A percentile compares a stretch with the other conserved stretches of the same genome.
phyloP scores from a whole-genome alignment of 2,113 vertebrate genomes.

The Sprattus sprattus region DNA sequence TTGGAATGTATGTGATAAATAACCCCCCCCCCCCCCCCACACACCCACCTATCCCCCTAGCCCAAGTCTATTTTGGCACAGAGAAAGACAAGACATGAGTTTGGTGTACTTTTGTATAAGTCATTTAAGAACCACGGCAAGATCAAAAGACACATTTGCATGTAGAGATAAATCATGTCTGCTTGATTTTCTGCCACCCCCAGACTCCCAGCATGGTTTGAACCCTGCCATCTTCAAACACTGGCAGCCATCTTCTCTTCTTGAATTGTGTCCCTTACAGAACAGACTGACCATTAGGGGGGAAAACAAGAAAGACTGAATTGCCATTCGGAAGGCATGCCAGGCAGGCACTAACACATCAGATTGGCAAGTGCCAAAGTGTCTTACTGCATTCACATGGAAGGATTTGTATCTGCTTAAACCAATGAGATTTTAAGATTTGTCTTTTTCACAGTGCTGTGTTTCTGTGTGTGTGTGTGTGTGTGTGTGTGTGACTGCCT shows the following conservation, averaged over 20 bases:
- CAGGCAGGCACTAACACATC: not conserved
- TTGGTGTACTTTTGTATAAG: constrained; percentile 21
- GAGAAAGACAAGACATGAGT: constrained; percentile 23
- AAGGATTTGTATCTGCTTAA: not conserved
- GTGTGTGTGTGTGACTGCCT: too few species aligned
- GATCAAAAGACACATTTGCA: constrained; percentile 42
- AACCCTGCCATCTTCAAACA: not conserved
- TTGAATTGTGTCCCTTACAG: constrained; percentile 2
- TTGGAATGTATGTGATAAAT: constrained; percentile 21
- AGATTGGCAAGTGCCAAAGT: not conserved
- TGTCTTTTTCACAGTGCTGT: not conserved
- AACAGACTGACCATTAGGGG: not conserved
- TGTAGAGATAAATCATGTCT: constrained; percentile 31
- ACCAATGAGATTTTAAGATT: not conserved
- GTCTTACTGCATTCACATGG: not conserved
- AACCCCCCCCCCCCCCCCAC: not conserved
- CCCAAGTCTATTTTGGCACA: constrained; percentile 6
- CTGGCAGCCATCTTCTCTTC: not conserved
- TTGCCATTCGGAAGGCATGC: not conserved
- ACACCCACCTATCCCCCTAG: not conserved
- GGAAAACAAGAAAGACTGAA: not conserved
- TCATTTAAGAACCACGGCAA: constrained; percentile 26
- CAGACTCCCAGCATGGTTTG: not conserved
- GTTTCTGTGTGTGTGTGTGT: too few species aligned
- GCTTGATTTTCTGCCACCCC: not conserved